Percentiles rank a stretch among this genome's conserved stretches.
phyloP scores from a whole-genome alignment of 2,797 vertebrate genomes.

The Varecia variegata region DNA sequence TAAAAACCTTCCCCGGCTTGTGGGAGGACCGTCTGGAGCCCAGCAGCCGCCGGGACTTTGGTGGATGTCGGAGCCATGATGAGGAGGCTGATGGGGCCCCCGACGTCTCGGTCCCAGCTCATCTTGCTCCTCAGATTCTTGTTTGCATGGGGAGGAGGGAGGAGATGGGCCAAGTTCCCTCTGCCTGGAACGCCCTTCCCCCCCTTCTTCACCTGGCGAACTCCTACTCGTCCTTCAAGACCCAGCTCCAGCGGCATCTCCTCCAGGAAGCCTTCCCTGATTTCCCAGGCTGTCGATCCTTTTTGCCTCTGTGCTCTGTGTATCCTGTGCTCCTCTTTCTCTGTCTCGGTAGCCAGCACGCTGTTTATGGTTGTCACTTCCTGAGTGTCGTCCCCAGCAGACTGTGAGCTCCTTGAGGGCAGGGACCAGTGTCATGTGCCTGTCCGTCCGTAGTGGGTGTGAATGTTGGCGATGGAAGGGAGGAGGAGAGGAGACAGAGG shows the following conservation, averaged over 20 bases:
- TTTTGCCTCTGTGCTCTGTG: neutral
- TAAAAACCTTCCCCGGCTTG: slow-evolving; percentile 58
- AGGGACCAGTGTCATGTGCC: neutral
- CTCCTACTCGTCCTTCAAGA: slow-evolving; percentile 78
- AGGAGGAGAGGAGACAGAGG: neutral
- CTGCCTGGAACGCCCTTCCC: slow-evolving; percentile 79
- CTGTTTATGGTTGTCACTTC: neutral
- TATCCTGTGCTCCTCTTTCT: neutral
- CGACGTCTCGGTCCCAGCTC: slow-evolving; percentile 56
- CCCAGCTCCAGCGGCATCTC: slow-evolving; percentile 53
- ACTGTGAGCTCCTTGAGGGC: slow-evolving; percentile 73
- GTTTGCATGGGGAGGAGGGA: slow-evolving; percentile 80
- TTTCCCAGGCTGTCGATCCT: neutral
- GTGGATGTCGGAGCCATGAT: slow-evolving; percentile 57
- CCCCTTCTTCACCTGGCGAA: slow-evolving; percentile 81
- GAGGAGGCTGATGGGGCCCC: slow-evolving; percentile 42
- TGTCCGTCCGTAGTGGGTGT: neutral
- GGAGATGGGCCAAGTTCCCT: slow-evolving; percentile 78
- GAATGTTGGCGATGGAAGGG: neutral
- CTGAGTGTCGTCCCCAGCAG: neutral
- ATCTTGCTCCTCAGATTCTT: slow-evolving; percentile 63
- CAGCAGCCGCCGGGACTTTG: slow-evolving; percentile 57
- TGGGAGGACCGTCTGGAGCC: slow-evolving; percentile 65
- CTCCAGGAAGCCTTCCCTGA: slow-evolving; percentile 62
- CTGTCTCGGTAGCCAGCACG: neutral